Evolutionary conservation across 2,113 vertebrate species (phyloP).

Genomic region (Scomber scombrus): DNA sequence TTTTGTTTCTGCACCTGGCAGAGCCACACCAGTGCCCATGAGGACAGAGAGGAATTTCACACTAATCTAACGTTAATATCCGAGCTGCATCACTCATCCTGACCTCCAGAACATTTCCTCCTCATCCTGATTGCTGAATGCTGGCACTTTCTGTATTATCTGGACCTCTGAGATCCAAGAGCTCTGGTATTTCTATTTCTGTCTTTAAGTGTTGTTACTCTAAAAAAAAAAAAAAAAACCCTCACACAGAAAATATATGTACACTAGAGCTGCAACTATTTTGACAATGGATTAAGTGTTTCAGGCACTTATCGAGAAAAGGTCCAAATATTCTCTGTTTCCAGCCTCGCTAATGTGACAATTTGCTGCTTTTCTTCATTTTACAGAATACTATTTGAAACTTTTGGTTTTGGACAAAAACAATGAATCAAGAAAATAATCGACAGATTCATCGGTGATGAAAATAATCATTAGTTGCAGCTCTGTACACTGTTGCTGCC

Average conservation of each 20-base stretch:
- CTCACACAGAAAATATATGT: background rate
- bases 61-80: conserved; percentile 44
- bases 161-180: too few relatives aligned
- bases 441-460: background rate
- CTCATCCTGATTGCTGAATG: conserved; percentile 33
- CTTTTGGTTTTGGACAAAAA: too few relatives aligned
- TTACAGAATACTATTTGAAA: too few relatives aligned
- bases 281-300: too few relatives aligned
- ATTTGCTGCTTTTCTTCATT: background rate
- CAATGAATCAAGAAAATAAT: background rate
- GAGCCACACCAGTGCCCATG: conserved; percentile 3
- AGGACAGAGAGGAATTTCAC: conserved; percentile 54
- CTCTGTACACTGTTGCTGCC: background rate
- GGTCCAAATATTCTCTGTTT: too few relatives aligned
- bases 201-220: background rate
- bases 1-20: conserved; percentile 36
- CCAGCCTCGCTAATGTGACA: too few relatives aligned
- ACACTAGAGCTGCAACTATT: too few relatives aligned
- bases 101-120: conserved; percentile 6
- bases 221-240: background rate
- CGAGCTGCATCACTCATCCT: conserved; percentile 21
- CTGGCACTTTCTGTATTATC: background rate
- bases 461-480: background rate
- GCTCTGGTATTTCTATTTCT: background rate
- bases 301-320: too few relatives aligned